Evolutionary conservation across 92 coral and sea anemone genomes (phyloP).

Genomic region (Zoanthus sociatus): DNA sequence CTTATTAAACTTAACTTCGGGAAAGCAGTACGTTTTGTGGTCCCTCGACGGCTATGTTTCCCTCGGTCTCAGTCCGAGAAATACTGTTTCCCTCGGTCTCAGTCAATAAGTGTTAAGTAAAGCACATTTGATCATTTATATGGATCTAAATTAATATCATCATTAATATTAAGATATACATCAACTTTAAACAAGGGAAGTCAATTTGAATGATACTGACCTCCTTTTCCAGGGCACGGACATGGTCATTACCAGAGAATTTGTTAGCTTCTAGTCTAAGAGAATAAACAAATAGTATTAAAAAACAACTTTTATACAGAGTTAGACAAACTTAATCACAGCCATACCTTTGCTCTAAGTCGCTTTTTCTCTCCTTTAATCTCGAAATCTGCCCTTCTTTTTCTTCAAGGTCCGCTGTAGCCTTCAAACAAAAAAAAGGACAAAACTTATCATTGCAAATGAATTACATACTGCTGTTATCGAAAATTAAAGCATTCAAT

Average conservation of each 20-base stretch:
- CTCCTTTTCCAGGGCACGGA: conserved; percentile 89
- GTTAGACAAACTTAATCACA: not conserved
- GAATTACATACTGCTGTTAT: no score
- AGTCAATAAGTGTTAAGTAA: no score
- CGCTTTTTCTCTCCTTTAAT: conserved; percentile 76
- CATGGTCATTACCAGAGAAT: conserved; percentile 86
- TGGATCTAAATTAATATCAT: no score
- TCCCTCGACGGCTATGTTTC: no score
- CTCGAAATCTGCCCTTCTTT: conserved; percentile 73
- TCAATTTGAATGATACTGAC: conserved; percentile 52
- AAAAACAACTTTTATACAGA: no score
- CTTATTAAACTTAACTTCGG: no score
- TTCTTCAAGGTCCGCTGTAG: conserved; percentile 80
- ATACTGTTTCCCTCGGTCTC: no score
- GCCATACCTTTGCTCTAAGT: conserved; percentile 85
- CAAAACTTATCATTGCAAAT: not conserved
- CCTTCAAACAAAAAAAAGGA: conserved; percentile 44
- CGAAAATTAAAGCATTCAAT: no score
- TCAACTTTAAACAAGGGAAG: not conserved
- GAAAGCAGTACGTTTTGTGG: no score
- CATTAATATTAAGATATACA: not conserved
- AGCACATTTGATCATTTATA: no score
- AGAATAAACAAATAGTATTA: not conserved
- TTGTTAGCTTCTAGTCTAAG: conserved; percentile 80
- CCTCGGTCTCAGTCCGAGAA: no score